Evolutionary conservation across 2,888 invertebrate genomes (phyloP).

Genomic region (Zaprionus lineosus): DNA sequence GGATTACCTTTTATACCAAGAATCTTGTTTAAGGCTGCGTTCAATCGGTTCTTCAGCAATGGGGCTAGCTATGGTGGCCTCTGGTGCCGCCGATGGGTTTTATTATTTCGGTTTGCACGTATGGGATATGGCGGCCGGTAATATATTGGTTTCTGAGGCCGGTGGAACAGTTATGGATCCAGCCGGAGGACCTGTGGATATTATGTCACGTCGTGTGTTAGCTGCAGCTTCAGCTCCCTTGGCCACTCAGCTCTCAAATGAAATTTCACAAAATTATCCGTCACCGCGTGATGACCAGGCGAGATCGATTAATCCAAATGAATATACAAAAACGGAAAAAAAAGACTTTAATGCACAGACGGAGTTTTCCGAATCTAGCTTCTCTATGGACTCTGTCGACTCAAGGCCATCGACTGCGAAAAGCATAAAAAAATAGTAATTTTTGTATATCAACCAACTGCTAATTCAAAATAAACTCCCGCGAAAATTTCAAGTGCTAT

Average conservation of each 20-base stretch:
- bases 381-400: slow-evolving; percentile 23
- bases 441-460: slow-evolving; percentile 4
- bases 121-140: slow-evolving; percentile 96
- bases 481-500: too few species aligned
- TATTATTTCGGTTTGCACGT: slow-evolving; percentile 97
- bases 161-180: slow-evolving; percentile 96
- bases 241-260: slow-evolving; percentile 86
- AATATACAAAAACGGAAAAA: background rate
- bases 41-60: slow-evolving; percentile 95
- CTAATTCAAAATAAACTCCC: too few species aligned
- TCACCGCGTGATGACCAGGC: slow-evolving; percentile 85
- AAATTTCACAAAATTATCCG: slow-evolving; percentile 89
- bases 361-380: slow-evolving; percentile 48
- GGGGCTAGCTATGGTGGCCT: slow-evolving; percentile 96
- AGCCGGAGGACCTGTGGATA: slow-evolving; percentile 89
- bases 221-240: slow-evolving; percentile 89
- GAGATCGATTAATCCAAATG: slow-evolving; percentile 5
- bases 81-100: slow-evolving; percentile 93
- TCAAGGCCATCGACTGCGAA: background rate
- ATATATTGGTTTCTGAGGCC: slow-evolving; percentile 94
- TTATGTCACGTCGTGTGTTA: slow-evolving; percentile 91
- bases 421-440: too few species aligned
- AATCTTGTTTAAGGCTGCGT: too few species aligned
- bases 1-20: too few species aligned
- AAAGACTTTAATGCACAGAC: slow-evolving; percentile 48